Percentiles rank a stretch among this genome's conserved stretches.
phyloP scores from a whole-genome alignment of 2,797 vertebrate genomes.

The Urophycis tenuis region DNA sequence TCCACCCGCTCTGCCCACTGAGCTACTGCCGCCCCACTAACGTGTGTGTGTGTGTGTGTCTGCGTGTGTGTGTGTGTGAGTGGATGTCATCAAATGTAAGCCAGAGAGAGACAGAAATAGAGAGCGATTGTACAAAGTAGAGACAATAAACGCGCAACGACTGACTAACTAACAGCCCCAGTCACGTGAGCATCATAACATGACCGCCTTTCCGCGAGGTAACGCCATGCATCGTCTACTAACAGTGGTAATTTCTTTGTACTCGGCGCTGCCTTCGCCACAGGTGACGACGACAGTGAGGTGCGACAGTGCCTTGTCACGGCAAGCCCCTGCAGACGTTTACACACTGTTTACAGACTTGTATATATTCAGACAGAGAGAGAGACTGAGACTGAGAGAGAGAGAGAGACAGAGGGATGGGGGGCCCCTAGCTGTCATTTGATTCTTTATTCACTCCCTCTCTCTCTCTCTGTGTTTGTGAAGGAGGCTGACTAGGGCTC shows the following conservation, averaged over 20 bases:
- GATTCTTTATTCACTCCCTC: neutral
- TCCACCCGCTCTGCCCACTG: too few species aligned
- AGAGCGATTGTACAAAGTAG: neutral
- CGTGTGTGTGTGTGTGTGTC: too few species aligned
- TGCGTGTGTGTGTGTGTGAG: too few species aligned
- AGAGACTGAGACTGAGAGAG: neutral
- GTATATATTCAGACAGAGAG: neutral
- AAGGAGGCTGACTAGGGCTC: neutral
- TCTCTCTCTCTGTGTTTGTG: neutral
- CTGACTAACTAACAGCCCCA: neutral
- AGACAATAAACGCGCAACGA: neutral
- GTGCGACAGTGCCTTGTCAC: neutral
- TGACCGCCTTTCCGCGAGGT: neutral
- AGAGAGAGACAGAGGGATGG: neutral
- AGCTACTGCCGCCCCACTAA: too few species aligned
- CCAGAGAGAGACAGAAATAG: neutral
- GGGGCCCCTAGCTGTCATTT: neutral
- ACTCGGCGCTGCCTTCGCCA: neutral
- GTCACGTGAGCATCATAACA: neutral
- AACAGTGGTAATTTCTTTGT: neutral
- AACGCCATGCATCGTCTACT: neutral
- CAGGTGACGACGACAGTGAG: neutral
- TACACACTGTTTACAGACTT: neutral
- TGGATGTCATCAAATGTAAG: too few species aligned
- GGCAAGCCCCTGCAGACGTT: neutral